These are phyloP conservation scores for Nysson spinosus DNA, from an alignment of 2,888 invertebrate genomes.

Conservation along the genomic window DNA sequence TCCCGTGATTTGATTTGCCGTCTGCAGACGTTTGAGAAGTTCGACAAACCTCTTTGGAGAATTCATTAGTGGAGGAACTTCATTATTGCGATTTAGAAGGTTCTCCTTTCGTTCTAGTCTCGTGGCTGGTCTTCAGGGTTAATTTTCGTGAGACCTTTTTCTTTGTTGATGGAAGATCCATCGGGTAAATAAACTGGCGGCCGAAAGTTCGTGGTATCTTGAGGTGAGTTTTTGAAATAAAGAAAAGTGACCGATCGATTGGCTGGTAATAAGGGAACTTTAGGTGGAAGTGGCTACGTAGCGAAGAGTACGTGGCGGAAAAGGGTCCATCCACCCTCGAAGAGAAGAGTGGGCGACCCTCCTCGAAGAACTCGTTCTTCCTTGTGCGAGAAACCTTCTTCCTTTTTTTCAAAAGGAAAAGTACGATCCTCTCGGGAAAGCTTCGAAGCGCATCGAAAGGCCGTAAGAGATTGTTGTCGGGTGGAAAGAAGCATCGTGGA, in stretches of 20 bases:
- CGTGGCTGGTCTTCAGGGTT: too few species aligned
- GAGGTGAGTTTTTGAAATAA: too few species aligned
- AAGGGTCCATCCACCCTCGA: constrained; percentile 31
- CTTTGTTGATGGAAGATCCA: too few species aligned
- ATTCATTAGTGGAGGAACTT: too few species aligned
- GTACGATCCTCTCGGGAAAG: constrained; percentile 48
- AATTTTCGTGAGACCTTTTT: too few species aligned
- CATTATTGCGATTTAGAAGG: neutral
- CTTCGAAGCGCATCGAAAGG: constrained; percentile 34
- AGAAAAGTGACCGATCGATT: constrained; percentile 50
- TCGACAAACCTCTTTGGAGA: too few species aligned
- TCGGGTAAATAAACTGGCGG: too few species aligned
- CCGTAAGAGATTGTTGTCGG: constrained; percentile 26
- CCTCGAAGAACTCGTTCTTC: constrained; percentile 2
- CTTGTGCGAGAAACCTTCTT: constrained; percentile 10
- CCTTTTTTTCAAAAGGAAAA: constrained; percentile 33
- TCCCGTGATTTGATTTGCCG: too few species aligned
- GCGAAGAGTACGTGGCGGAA: constrained; percentile 32
- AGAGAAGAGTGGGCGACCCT: constrained; percentile 52
- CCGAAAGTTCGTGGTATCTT: too few species aligned
- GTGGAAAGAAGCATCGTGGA: constrained; percentile 20
- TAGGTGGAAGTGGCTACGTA: constrained; percentile 21
- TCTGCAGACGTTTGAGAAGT: too few species aligned
- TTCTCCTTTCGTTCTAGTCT: neutral
- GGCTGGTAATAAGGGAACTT: constrained; percentile 54